phyloP scores from a whole-genome alignment of 2,888 invertebrate species.

The Gastracanthus pulcherrimus region DNA sequence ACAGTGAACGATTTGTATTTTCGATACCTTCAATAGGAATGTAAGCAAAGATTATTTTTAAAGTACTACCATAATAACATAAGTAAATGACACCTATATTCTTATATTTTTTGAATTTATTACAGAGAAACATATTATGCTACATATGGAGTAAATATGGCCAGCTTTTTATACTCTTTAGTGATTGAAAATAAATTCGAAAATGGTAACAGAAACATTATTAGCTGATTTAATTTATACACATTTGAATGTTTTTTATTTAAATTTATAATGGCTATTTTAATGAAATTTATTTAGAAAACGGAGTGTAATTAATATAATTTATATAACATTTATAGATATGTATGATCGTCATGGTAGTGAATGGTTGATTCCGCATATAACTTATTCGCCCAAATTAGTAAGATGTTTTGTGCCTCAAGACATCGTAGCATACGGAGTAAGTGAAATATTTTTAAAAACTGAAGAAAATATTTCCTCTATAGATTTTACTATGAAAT shows the following conservation, averaged over 20 bases:
- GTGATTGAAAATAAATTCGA: conserved; percentile 8
- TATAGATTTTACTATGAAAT: neutral
- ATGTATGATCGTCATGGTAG: neutral
- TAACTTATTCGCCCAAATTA: neutral
- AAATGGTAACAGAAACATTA: neutral
- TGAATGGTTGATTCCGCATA: conserved; percentile 14
- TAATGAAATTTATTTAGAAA: no score
- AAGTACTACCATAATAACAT: neutral
- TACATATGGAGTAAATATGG: conserved; percentile 30
- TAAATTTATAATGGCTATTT: neutral
- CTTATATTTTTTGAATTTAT: neutral
- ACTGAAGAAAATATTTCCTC: no score
- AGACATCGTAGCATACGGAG: neutral
- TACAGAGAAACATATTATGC: conserved; percentile 20
- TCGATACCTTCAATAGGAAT: neutral
- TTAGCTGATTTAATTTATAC: neutral
- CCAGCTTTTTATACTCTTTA: conserved; percentile 17
- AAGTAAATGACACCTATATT: neutral
- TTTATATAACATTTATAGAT: neutral
- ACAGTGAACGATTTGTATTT: neutral
- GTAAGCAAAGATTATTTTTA: no score
- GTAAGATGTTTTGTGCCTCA: conserved; percentile 28
- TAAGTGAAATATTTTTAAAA: conserved; percentile 1
- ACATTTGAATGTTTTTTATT: neutral
- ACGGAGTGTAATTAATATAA: no score